phyloP scores from a whole-genome alignment of 2,797 vertebrate genomes.

The Nyctalus aviator region DNA sequence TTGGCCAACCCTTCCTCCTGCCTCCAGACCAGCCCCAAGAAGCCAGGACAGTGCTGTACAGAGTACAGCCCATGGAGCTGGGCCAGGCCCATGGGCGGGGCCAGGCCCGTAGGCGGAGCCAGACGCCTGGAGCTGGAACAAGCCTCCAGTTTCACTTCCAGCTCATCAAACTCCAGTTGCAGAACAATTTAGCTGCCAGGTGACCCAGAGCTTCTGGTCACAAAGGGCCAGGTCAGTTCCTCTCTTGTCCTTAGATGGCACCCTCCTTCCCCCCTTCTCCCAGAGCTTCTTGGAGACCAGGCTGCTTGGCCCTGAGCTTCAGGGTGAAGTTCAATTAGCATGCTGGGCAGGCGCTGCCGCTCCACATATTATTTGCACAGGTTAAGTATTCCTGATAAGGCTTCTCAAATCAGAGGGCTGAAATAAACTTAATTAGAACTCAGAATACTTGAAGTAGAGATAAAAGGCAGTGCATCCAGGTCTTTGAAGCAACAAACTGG shows the following conservation, averaged over 20 bases:
- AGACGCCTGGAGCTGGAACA: background rate
- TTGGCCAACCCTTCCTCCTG: background rate
- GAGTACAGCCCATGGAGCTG: background rate
- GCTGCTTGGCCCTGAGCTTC: conserved; percentile 67
- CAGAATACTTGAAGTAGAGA: conserved; percentile 78
- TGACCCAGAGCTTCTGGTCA: background rate
- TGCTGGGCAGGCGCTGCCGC: conserved; percentile 73
- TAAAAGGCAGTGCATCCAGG: conserved; percentile 74
- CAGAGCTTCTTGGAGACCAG: background rate
- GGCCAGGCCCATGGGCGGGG: fast-evolving
- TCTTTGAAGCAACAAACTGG: conserved; percentile 73
- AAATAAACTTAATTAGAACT: conserved; percentile 87
- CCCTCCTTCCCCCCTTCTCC: background rate
- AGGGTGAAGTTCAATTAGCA: conserved; percentile 79
- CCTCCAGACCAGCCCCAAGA: fast-evolving
- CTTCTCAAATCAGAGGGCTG: conserved; percentile 85
- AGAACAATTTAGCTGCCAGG: background rate
- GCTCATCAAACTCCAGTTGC: background rate
- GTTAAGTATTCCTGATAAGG: conserved; percentile 87
- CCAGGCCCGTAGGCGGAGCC: fast-evolving
- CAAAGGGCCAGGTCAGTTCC: background rate
- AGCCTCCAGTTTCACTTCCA: background rate
- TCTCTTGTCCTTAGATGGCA: fast-evolving
- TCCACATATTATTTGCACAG: conserved; percentile 84
- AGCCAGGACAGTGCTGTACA: background rate